These are phyloP conservation scores for Caenorhabditis angaria DNA, from an alignment of 2,888 invertebrate genomes.

Conservation along the genomic window DNA sequence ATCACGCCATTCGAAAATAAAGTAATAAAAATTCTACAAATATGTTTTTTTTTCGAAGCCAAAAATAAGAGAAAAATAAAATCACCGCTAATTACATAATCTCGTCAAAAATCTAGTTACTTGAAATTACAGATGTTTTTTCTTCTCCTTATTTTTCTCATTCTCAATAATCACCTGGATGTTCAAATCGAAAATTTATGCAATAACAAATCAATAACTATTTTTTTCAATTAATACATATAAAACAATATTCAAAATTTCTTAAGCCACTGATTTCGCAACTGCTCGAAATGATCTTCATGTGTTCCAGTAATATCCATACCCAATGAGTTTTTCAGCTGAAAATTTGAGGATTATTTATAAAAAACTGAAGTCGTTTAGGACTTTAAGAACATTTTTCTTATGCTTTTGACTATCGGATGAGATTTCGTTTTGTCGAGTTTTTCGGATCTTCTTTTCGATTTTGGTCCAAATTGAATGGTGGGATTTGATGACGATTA, in stretches of 20 bases:
- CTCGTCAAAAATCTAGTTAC: too few species aligned
- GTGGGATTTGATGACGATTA: conserved; percentile 31
- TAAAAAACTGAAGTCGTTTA: neutral
- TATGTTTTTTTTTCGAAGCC: too few species aligned
- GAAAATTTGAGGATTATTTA: neutral
- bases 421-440: neutral
- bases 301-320: conserved; percentile 25
- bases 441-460: neutral
- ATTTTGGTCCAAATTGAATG: conserved; percentile 31
- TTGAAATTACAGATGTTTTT: too few species aligned
- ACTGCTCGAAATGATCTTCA: conserved; percentile 18
- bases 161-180: too few species aligned
- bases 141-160: too few species aligned
- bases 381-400: neutral
- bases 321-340: conserved; percentile 23
- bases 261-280: conserved; percentile 20
- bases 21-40: too few species aligned
- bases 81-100: too few species aligned
- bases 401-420: neutral
- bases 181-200: neutral
- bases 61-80: too few species aligned
- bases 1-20: too few species aligned
- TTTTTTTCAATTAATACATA: too few species aligned
- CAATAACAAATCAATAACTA: neutral
- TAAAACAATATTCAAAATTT: neutral